Percentiles rank a stretch among this genome's conserved stretches.
phyloP scores from a whole-genome alignment of 2,797 vertebrate species.

The Phyllotis vaccarum region DNA sequence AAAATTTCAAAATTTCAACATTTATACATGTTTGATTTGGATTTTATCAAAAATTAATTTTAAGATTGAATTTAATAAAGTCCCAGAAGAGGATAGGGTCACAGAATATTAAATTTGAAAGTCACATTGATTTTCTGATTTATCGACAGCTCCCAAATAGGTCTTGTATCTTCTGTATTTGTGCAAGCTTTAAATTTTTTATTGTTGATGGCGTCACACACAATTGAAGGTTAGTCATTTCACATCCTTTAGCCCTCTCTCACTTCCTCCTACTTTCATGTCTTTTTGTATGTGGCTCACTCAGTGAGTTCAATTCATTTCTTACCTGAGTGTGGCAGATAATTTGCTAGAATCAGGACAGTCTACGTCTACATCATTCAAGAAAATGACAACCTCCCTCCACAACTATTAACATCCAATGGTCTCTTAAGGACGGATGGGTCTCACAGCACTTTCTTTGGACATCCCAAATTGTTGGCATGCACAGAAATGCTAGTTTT shows the following conservation, averaged over 20 bases:
- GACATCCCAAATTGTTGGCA: background rate
- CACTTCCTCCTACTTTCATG: background rate
- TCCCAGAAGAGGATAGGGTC: background rate
- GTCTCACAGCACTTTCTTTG: background rate
- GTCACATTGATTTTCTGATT: constrained; percentile 42
- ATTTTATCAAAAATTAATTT: constrained; percentile 34
- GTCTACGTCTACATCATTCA: background rate
- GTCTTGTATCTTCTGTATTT: background rate
- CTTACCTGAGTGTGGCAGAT: background rate
- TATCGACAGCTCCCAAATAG: background rate
- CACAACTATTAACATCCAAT: background rate
- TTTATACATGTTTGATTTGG: background rate
- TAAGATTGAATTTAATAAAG: constrained; percentile 18
- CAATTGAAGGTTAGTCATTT: background rate
- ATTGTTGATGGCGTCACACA: background rate
- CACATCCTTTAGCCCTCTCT: background rate
- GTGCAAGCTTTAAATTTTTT: background rate
- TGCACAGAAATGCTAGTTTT: constrained; percentile 24
- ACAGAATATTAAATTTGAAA: background rate
- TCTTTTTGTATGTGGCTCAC: background rate
- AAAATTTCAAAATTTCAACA: background rate
- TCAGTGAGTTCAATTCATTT: background rate
- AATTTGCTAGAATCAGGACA: background rate
- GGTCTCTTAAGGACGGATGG: background rate
- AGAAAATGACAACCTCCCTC: background rate